A percentile compares a stretch with the other conserved stretches of the same genome.
phyloP scores from a whole-genome alignment of 1,140 invertebrate species.

The Drosophila teissieri region DNA sequence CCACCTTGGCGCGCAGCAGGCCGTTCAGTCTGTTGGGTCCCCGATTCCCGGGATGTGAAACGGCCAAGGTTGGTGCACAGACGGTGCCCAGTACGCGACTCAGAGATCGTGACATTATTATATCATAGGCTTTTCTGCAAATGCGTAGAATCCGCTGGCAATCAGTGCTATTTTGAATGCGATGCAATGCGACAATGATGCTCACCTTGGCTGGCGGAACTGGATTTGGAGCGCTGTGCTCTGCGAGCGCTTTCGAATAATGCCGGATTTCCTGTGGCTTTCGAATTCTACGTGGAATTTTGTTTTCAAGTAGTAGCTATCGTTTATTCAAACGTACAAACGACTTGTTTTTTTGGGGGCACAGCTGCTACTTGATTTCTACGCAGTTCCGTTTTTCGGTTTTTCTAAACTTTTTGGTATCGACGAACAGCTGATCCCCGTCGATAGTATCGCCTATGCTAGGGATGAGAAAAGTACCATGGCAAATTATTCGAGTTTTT shows the following conservation, averaged over 20 bases:
- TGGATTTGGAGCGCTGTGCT: conserved; percentile 2
- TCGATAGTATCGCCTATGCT: background rate
- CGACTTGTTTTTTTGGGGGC: background rate
- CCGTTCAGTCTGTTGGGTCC: background rate
- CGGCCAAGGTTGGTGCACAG: background rate
- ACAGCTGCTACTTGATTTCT: conserved; percentile 1
- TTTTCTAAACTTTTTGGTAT: background rate
- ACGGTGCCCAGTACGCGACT: conserved; percentile 27
- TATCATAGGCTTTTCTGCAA: conserved; percentile 39
- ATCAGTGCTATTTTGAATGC: conserved; percentile 8
- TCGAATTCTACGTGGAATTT: conserved; percentile 23
- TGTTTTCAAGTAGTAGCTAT: conserved; percentile 1
- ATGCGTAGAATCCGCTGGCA: conserved; percentile 52
- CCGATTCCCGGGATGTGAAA: background rate
- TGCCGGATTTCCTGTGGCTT: background rate
- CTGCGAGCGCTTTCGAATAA: background rate
- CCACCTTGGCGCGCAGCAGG: background rate
- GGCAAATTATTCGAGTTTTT: background rate
- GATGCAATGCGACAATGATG: background rate
- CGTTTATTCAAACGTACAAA: background rate
- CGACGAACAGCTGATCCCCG: background rate
- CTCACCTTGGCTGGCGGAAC: conserved; percentile 12
- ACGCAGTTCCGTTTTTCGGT: conserved; percentile 6
- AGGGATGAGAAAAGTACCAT: background rate
- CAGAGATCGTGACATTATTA: conserved; percentile 55